Evolutionary conservation across 2,888 invertebrate genomes (phyloP), one percentile per base, ranked within the genome.

Genomic region (Dynastes grantii): DNA sequence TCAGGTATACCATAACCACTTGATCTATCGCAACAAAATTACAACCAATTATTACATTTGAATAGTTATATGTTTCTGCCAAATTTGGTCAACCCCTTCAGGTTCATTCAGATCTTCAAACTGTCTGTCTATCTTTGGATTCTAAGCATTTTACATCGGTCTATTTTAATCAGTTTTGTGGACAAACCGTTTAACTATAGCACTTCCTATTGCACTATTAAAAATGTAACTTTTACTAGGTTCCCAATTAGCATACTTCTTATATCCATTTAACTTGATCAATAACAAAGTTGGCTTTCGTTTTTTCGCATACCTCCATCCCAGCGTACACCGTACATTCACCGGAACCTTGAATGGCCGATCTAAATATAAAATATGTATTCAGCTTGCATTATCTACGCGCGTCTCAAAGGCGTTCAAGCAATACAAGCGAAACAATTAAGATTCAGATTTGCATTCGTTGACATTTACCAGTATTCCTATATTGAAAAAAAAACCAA

Each of bases 391-490:
- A 45, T 45, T 45, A 45, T 45, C 45, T 45, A 16, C 53, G 53
- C n/a, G 53, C 53, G 16, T 53, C n/a, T 53, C 13, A 53, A 53
- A 53, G 16, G n/a, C 53, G 16, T 6, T 53, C 16, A 53, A 53
- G 53, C 53, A n/a, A 58, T 11, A 27, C 61, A 11, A 61, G 13
- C 22, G 61, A 61, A 27, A 61, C 61, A 61, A 61, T 61, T 61
- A 61, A 61, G 22, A 61, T 27, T 61, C 27, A 61, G 29, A 61
- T 61, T 61, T 22, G 61, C 61, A 61, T 61, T 61, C 61, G 9
- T 61, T 61, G 61, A 61, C 61, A 61, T 61, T 61, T 61, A 61
- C 22, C 61, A 16, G 27, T 61, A 61, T 61, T 61, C 22, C 22
- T 5, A 61, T 61, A 61, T 16, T 1, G 53, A 53, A 53, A 53